Base-by-base conservation (phyloP, 2,888 invertebrate genomes). In the Lamproptera curius region DNA sequence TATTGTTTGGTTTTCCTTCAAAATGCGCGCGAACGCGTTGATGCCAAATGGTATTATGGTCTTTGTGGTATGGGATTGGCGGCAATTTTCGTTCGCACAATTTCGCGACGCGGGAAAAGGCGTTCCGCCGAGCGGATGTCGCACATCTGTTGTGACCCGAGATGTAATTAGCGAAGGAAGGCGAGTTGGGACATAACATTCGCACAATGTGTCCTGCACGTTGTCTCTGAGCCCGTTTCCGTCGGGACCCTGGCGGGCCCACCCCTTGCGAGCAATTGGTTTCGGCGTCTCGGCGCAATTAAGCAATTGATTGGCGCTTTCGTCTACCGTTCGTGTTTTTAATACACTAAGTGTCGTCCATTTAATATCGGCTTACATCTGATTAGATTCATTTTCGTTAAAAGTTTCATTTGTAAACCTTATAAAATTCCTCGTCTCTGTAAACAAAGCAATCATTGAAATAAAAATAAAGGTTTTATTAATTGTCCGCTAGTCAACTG, bases 131-230 rank as follows among this genome's bases (percentile, higher is more conserved):
- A 67, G 64, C 86, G 87, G 87, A 87, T 87, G 87, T 83, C 69
- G 75, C 78, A 79, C 87, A 87, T 86, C 78, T 86, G 87, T 76
- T 79, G 73, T 62, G 64, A 72, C 70, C 75, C 75, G 80, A 80
- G 71, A 72, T 76, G 80, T 79, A 84, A 86, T 86, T 86, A 85
- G 80, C 76, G 63, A 76, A 74, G 69, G 70, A 73, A 71, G 68
- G 68, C 63, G 67, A 67, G 65, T 43, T 6, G 4, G 55, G 55
- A 58, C 55, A 52, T 56, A 65, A 64, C 67, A 73, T 83, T 85
- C 86, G 82, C 86, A 85, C 85, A 83, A 83, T 85, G 85, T 86
- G 85, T 70, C 70, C 63, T 66, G 67, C 85, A 84, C 81, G 70
- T 84, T 81, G 53, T 52, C 53, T 52, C 38, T 33, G 20, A 67